Evolutionary conservation across 2,888 invertebrate genomes (phyloP).

Genomic region (Corythucha ciliata): DNA sequence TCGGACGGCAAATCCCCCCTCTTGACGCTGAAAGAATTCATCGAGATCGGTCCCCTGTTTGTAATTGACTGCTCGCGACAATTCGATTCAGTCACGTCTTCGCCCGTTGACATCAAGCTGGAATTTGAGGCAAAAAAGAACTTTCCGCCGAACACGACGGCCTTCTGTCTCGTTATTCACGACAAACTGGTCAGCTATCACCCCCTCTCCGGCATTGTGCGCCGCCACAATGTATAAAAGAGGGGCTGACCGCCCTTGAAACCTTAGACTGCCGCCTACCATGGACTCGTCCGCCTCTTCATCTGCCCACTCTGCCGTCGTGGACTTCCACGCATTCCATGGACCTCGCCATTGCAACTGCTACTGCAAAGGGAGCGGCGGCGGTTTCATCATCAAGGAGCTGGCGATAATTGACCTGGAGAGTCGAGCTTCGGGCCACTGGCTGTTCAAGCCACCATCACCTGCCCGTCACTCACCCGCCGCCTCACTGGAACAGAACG

Average conservation of each 20-base stretch:
- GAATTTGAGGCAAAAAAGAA: conserved; percentile 33
- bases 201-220: conserved; percentile 7
- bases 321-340: neutral
- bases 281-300: neutral
- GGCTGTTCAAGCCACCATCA: neutral
- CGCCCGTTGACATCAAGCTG: conserved; percentile 32
- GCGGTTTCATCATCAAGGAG: neutral
- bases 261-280: neutral
- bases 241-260: neutral
- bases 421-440: neutral
- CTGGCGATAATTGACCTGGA: neutral
- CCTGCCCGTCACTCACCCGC: too few relatives aligned
- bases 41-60: conserved; percentile 9
- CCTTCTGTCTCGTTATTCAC: conserved; percentile 37
- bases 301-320: neutral
- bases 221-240: neutral
- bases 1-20: conserved; percentile 36
- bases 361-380: neutral
- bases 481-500: too few relatives aligned
- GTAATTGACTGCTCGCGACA: conserved; percentile 22
- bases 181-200: conserved; percentile 23
- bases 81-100: conserved; percentile 31
- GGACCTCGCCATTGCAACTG: too few relatives aligned
- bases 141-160: conserved; percentile 33
- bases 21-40: conserved; percentile 12